These are phyloP conservation scores for Eupeodes latifasciatus DNA, from an alignment of 2,888 invertebrate species.

Conservation along the genomic window DNA sequence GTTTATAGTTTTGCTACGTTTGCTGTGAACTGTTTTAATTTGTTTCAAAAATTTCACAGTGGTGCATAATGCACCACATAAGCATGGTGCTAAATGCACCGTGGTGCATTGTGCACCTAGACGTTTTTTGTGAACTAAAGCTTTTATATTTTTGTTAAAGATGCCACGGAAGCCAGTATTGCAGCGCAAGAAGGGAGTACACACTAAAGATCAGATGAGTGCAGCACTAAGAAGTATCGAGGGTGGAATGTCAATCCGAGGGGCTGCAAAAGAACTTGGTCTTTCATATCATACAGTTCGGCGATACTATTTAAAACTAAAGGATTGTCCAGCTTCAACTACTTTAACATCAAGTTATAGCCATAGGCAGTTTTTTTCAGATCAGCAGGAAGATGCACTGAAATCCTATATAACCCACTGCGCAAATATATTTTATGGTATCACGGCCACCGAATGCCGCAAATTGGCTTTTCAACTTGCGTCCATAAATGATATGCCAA, in stretches of 20 bases:
- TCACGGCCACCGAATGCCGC: slow-evolving; percentile 12
- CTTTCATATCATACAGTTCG: slow-evolving; percentile 22
- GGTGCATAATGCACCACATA: neutral
- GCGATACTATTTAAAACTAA: slow-evolving; percentile 21
- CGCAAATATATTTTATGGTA: slow-evolving; percentile 15
- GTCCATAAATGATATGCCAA: slow-evolving; percentile 1
- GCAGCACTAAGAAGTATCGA: slow-evolving; percentile 13
- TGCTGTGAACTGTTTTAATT: too few relatives aligned
- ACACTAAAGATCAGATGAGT: too few relatives aligned
- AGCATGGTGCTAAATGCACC: slow-evolving; percentile 28
- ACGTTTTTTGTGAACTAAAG: too few relatives aligned
- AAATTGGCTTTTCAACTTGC: slow-evolving; percentile 24
- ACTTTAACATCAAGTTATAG: slow-evolving; percentile 11
- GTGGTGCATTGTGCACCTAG: slow-evolving; percentile 29
- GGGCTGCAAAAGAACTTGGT: slow-evolving; percentile 14
- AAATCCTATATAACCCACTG: slow-evolving; percentile 15
- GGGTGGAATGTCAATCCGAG: slow-evolving; percentile 27
- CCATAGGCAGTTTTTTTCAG: slow-evolving; percentile 12
- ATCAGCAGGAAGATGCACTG: slow-evolving; percentile 1
- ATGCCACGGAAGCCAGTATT: too few relatives aligned
- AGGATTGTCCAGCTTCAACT: neutral
- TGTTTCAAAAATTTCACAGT: neutral
- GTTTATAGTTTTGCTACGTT: too few relatives aligned
- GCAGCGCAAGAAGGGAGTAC: too few relatives aligned
- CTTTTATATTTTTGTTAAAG: too few relatives aligned